These are phyloP conservation scores for Merodon equestris DNA, from an alignment of 2,888 invertebrate genomes.

Conservation along the genomic window DNA sequence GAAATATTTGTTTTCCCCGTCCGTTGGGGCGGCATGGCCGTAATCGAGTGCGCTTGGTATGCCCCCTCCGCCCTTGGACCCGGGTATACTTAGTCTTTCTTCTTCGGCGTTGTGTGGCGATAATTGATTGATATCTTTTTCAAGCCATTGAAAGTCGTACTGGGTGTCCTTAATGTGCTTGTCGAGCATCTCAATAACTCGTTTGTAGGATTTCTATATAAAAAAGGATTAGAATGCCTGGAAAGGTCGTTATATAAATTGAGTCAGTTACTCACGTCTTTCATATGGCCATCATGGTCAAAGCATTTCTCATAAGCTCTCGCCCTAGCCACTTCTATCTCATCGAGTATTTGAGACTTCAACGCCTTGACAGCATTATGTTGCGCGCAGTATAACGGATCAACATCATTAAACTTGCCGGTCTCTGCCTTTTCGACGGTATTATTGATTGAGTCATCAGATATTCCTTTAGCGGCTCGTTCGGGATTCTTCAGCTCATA, in stretches of 20 bases:
- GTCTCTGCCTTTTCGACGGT: too few relatives aligned
- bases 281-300: constrained; percentile 24
- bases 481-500: constrained; percentile 51
- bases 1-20: constrained; percentile 59
- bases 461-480: too few relatives aligned
- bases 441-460: too few relatives aligned
- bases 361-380: constrained; percentile 67
- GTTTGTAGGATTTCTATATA: constrained; percentile 35
- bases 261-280: constrained; percentile 30
- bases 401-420: too few relatives aligned
- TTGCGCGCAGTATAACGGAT: constrained; percentile 60
- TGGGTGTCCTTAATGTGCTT: constrained; percentile 11
- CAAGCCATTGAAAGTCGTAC: too few relatives aligned
- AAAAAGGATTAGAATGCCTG: background rate
- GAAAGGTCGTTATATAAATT: too few relatives aligned
- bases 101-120: too few relatives aligned
- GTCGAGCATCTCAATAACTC: constrained; percentile 1
- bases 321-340: constrained; percentile 42
- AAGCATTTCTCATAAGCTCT: constrained; percentile 34
- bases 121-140: background rate
- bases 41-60: constrained; percentile 41
- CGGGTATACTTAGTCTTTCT: too few relatives aligned
- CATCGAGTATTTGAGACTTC: constrained; percentile 65
- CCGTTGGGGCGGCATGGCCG: constrained; percentile 47
- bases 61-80: too few relatives aligned